Conservation (phyloP, 2,797 vertebrate genomes). For the Enteromius mattozi region DNA sequence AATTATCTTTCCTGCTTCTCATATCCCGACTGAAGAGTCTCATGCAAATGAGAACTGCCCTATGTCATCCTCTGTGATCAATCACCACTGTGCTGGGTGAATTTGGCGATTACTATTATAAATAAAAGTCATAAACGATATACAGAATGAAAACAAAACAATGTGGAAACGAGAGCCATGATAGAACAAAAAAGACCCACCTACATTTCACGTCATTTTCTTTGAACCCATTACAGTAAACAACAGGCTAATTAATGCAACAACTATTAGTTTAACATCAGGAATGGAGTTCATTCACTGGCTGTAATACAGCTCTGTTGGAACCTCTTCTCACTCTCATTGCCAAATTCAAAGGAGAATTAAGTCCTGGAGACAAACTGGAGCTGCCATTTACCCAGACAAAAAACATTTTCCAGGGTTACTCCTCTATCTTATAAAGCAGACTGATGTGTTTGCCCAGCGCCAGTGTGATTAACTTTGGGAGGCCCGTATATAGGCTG, state of each 20-base stretch:
- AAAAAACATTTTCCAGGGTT: slow-evolving; percentile 66
- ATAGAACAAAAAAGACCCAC: neutral
- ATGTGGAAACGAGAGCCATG: slow-evolving; percentile 42
- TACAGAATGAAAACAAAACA: slow-evolving; percentile 28
- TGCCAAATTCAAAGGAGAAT: slow-evolving; percentile 54
- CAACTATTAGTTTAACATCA: slow-evolving; percentile 13
- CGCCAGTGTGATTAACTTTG: slow-evolving; percentile 71
- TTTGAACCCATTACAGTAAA: neutral
- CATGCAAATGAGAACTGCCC: slow-evolving; percentile 63
- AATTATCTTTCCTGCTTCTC: slow-evolving; percentile 70
- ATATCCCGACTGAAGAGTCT: slow-evolving; percentile 63
- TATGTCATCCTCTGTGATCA: slow-evolving; percentile 61
- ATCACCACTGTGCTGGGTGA: slow-evolving; percentile 67
- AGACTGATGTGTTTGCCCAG: slow-evolving; percentile 64
- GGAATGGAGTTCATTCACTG: neutral
- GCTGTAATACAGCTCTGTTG: slow-evolving; percentile 18
- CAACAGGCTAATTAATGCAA: slow-evolving; percentile 3
- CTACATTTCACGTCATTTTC: neutral
- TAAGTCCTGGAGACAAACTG: slow-evolving; percentile 54
- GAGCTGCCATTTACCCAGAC: slow-evolving; percentile 57
- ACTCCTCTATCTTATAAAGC: slow-evolving; percentile 71
- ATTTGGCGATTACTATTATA: slow-evolving; percentile 71
- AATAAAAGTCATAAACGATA: slow-evolving; percentile 70
- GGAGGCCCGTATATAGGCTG: slow-evolving; percentile 56
- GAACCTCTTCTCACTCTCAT: slow-evolving; percentile 11